Conservation (phyloP, 2,797 vertebrate species). For the Australoheros facetus region DNA sequence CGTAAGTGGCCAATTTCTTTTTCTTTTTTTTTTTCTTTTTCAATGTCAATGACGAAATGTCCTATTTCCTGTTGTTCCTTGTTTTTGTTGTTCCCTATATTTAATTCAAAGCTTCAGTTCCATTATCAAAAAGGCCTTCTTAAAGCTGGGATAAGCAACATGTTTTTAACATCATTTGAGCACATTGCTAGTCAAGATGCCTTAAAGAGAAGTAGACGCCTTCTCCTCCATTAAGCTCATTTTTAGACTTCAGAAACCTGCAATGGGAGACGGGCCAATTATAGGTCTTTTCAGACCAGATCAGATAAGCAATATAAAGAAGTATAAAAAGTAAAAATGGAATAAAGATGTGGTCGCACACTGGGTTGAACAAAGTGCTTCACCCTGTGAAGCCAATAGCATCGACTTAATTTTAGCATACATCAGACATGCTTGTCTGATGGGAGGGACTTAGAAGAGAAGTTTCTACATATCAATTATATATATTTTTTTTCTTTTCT, state of each 20-base stretch:
- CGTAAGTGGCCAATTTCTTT: neutral
- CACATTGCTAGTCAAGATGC: neutral
- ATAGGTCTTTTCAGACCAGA: neutral
- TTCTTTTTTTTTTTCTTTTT: neutral
- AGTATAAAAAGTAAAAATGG: neutral
- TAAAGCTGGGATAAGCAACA: neutral
- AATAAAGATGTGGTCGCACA: neutral
- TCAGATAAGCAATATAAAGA: neutral
- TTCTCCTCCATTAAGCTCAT: neutral
- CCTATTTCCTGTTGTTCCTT: neutral
- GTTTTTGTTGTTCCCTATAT: neutral
- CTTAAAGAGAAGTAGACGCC: neutral
- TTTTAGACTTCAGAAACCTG: neutral
- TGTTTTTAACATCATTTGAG: no score
- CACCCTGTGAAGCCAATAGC: neutral
- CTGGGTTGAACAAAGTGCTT: neutral
- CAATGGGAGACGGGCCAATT: neutral
- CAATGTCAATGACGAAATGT: neutral
- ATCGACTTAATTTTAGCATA: neutral
- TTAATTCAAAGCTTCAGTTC: neutral
- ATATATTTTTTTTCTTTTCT: neutral
- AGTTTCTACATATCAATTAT: neutral
- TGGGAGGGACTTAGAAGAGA: neutral
- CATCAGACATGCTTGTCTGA: neutral
- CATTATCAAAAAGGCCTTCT: neutral